Base-by-base conservation (phyloP, 2,113 vertebrate species). In the Sialia sialis region DNA sequence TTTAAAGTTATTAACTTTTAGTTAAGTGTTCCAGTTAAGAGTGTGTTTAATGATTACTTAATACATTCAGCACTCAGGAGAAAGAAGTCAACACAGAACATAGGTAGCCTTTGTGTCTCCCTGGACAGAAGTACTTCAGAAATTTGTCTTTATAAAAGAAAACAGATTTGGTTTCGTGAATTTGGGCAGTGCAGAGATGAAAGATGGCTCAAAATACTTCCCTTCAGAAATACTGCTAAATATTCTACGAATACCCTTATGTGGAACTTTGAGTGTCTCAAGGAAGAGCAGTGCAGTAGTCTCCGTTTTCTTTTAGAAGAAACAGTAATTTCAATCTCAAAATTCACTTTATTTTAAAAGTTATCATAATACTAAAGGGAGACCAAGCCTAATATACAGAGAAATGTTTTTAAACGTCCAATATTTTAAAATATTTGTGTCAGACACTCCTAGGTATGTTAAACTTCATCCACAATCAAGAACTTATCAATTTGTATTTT, bases 21-120 rank as follows among this genome's bases (percentile, higher is more conserved):
- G 85, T 46, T 44, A 88, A 93, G 75, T 69, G 58, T 68, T 76
- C 62, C 82, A 76, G 58, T 68, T 56, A 87, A 21, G 70, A 73
- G 26, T 76, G 32, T 79, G 87, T 72, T 91, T 94, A 96, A 96
- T 93, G 69, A 94, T 94, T 94, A 94, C 93, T 81, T 93, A 92
- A 91, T 67, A 79, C 27, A 90, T 70, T 87, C 76, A 54, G 29
- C 72, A 63, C 59, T 66, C 29, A 58, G 15, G 46, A 74, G 78
- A 81, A 93, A 68, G 2, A 81, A 64, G 27, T 49, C 62, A 69
- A 77, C 23, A 79, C 2, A 82, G 48, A 77, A 84, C 38, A 91
- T 32, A 86, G 34, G 49, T 70, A 88, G 77, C 60, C 46, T 88
- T 63, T 88, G 41, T 46, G 19, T 51, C 59, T 87, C 34, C 46